Evolutionary conservation across 1,140 invertebrate species (phyloP).

Genomic region (Nixonia krombeini): DNA sequence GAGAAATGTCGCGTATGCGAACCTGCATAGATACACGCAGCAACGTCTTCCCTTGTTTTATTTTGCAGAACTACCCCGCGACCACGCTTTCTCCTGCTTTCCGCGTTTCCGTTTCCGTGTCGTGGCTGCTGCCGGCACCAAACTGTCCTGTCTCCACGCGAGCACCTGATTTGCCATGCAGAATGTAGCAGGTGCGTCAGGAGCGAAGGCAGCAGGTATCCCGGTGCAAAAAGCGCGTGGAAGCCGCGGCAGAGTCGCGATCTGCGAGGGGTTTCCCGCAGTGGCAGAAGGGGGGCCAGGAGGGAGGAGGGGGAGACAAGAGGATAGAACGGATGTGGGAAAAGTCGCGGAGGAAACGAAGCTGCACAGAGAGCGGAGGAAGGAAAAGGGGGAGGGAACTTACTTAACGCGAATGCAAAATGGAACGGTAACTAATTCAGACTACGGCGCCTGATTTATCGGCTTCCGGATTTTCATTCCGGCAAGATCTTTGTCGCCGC

Average conservation of each 20-base stretch:
- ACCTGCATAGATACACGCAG: no score
- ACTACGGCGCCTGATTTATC: conserved; percentile 64
- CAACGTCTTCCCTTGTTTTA: background rate
- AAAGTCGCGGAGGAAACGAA: conserved; percentile 62
- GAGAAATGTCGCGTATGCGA: no score
- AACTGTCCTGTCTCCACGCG: conserved; percentile 3
- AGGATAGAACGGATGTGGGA: conserved; percentile 50
- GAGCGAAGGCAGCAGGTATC: conserved; percentile 17
- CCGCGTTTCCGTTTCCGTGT: background rate
- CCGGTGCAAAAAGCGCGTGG: background rate
- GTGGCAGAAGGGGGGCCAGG: no score
- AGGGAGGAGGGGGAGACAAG: background rate
- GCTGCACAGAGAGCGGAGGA: conserved; percentile 41
- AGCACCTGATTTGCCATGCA: conserved; percentile 16
- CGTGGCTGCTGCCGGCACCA: background rate
- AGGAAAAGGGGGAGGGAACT: conserved; percentile 52
- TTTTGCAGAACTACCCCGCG: background rate
- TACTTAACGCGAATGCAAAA: conserved; percentile 67
- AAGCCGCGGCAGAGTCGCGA: background rate
- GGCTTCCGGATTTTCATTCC: conserved; percentile 61
- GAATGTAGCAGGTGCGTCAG: conserved; percentile 14
- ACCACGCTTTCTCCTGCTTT: background rate
- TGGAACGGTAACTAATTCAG: conserved; percentile 68
- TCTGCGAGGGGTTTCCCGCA: conserved; percentile 22
- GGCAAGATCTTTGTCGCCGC: conserved; percentile 47